phyloP scores from a whole-genome alignment of 1,140 invertebrate genomes.

The Drosophila nikananu region DNA sequence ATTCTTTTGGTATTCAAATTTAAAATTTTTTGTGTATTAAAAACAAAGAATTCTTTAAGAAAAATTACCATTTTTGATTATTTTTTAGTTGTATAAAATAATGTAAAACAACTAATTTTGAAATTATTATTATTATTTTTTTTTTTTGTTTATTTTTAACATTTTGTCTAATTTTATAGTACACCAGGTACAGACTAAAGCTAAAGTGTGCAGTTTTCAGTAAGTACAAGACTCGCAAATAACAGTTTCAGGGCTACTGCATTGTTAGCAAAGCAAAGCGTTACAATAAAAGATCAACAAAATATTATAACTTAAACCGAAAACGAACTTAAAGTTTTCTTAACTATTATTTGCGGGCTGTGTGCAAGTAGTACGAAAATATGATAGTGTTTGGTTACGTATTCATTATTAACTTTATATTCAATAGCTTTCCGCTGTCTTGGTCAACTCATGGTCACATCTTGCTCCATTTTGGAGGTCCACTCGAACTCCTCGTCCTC shows the following conservation, averaged over 20 bases:
- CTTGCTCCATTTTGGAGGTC: not conserved
- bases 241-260: not conserved
- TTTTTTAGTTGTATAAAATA: too few relatives aligned
- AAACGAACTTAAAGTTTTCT: not conserved
- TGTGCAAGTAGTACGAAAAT: not conserved
- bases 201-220: not conserved
- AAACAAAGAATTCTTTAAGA: too few relatives aligned
- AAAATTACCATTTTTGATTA: too few relatives aligned
- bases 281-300: not conserved
- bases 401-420: not conserved
- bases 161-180: not conserved
- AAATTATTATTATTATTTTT: not conserved
- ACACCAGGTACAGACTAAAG: conserved; percentile 6
- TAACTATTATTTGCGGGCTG: not conserved
- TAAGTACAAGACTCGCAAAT: conserved; percentile 1
- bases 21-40: too few relatives aligned
- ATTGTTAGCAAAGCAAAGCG: not conserved
- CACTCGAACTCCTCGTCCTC: not conserved
- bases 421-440: not conserved
- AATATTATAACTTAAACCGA: not conserved
- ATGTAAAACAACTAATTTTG: too few relatives aligned
- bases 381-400: not conserved
- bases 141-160: not conserved
- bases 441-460: conserved; percentile 9
- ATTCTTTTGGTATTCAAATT: too few relatives aligned